Percentiles rank a stretch among this genome's conserved stretches.
Conservation (phyloP, 2,113 vertebrate species). For the Anarrhichthys ocellatus region DNA sequence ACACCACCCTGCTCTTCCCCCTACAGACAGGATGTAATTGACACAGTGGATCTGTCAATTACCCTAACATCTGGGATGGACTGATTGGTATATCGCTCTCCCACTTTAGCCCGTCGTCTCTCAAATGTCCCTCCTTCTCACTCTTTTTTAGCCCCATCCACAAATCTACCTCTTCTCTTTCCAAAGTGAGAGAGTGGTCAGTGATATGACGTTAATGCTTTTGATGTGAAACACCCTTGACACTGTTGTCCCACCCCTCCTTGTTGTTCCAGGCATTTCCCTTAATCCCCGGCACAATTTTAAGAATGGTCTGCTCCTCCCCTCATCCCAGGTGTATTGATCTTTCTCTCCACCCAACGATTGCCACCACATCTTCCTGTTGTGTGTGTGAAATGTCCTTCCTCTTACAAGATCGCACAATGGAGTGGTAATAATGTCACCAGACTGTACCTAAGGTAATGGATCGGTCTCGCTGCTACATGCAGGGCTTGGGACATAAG, state of each 20-base stretch:
- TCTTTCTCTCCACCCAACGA: constrained; percentile 47
- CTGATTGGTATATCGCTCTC: constrained; percentile 49
- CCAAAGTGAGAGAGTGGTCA: constrained; percentile 6
- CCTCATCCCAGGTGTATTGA: constrained; percentile 71
- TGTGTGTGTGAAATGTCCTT: constrained; percentile 52
- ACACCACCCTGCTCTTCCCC: constrained; percentile 36
- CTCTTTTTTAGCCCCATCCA: neutral
- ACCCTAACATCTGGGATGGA: constrained; percentile 67
- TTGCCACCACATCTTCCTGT: constrained; percentile 46
- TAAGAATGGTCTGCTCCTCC: constrained; percentile 68
- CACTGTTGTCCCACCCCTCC: constrained; percentile 32
- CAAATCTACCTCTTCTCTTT: constrained; percentile 10
- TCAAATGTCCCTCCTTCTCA: neutral
- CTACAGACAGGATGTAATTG: constrained; percentile 64
- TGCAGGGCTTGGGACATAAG: constrained; percentile 42
- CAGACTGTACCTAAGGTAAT: constrained; percentile 68
- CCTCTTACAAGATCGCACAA: constrained; percentile 62
- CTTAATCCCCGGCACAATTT: constrained; percentile 55
- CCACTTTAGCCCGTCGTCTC: constrained; percentile 20
- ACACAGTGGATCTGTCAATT: constrained; percentile 71
- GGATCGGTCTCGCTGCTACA: constrained; percentile 57
- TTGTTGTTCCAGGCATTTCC: constrained; percentile 30
- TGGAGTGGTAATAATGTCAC: constrained; percentile 72
- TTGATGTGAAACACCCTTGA: constrained; percentile 72
- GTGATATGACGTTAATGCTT: constrained; percentile 61